Conservation (phyloP, 1,140 invertebrate species). For the Thaumatotibia leucotreta region DNA sequence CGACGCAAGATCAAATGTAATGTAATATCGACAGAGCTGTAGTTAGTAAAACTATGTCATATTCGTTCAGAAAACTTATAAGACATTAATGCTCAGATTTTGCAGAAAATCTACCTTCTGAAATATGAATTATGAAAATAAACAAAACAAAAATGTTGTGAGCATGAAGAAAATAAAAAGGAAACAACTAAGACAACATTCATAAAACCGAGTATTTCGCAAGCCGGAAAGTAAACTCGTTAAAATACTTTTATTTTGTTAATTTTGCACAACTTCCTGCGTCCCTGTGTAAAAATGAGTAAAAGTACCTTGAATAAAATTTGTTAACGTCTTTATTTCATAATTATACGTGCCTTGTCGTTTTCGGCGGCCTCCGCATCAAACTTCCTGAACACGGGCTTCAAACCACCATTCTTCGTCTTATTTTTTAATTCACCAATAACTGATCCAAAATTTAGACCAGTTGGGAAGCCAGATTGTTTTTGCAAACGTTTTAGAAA, state of each 20-base stretch:
- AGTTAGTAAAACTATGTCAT: background rate
- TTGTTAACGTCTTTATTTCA: background rate
- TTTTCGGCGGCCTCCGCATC: conserved; percentile 38
- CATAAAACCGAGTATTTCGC: background rate
- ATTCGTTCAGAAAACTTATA: background rate
- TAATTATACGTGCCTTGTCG: conserved; percentile 34
- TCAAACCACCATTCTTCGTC: conserved; percentile 55
- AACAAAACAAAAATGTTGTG: background rate
- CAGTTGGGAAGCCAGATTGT: conserved; percentile 48
- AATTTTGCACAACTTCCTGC: conserved; percentile 3
- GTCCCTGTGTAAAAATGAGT: background rate
- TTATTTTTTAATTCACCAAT: conserved; percentile 68
- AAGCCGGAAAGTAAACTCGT: conserved; percentile 5
- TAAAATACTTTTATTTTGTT: conserved; percentile 2
- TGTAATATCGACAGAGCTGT: background rate
- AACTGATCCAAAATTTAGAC: conserved; percentile 66
- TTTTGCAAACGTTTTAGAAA: conserved; percentile 52
- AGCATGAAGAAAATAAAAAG: background rate
- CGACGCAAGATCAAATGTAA: background rate
- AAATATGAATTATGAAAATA: background rate
- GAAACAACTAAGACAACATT: background rate
- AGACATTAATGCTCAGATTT: too few relatives aligned
- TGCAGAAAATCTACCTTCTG: too few relatives aligned
- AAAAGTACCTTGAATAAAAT: background rate
- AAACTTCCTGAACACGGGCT: conserved; percentile 69